Evolutionary conservation across 2,797 vertebrate species (phyloP).

Genomic region (Schizothorax lantsangensis): DNA sequence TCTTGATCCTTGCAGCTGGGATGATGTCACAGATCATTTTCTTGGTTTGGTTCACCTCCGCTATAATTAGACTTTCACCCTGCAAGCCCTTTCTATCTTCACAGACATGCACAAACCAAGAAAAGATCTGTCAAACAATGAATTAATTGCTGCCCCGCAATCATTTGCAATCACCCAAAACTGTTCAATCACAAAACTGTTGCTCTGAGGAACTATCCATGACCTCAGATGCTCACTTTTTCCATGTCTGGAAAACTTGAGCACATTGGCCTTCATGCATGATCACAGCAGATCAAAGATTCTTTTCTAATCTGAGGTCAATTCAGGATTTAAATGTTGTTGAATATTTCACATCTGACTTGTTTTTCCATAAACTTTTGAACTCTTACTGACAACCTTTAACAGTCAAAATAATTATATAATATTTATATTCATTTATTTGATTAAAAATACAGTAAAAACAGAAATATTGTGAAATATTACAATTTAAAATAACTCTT

Average conservation of each 20-base stretch:
- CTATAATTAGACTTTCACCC: conserved; percentile 53
- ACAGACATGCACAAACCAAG: background rate
- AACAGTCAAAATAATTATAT: too few relatives aligned
- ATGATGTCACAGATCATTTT: conserved; percentile 59
- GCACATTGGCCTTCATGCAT: conserved; percentile 39
- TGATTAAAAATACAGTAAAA: background rate
- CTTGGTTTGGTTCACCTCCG: conserved; percentile 41
- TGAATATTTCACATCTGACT: conserved; percentile 17
- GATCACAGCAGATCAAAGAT: conserved; percentile 46
- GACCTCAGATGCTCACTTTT: conserved; percentile 46
- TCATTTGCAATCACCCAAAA: background rate
- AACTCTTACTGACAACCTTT: background rate
- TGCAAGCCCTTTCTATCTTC: conserved; percentile 7
- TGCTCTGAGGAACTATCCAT: conserved; percentile 14
- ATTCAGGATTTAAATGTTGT: conserved; percentile 15
- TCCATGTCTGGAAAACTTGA: conserved; percentile 56
- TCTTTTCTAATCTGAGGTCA: conserved; percentile 32
- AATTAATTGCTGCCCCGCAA: background rate
- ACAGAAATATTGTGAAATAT: background rate
- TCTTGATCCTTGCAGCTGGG: conserved; percentile 54
- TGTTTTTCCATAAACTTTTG: conserved; percentile 8
- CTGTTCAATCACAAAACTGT: background rate
- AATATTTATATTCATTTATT: background rate
- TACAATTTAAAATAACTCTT: background rate
- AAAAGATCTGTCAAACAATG: conserved; percentile 21